Evolutionary conservation across 30 jellyfish, hydroid and myxozoan species (phyloP).

Genomic region (Turritopsis rubra): DNA sequence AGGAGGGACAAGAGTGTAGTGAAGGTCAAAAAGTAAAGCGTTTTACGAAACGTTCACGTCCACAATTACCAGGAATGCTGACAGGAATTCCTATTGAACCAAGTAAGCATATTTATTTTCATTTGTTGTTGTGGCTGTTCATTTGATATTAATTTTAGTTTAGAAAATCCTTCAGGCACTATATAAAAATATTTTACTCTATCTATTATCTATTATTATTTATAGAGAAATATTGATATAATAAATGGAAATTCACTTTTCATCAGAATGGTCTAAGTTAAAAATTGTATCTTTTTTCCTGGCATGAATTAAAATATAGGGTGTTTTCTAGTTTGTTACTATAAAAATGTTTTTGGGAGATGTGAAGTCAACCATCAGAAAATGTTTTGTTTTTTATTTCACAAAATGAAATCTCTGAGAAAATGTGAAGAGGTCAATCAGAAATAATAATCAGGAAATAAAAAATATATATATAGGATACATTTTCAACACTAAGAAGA

Average conservation of each 20-base stretch:
- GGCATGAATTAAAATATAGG: neutral
- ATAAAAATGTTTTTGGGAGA: neutral
- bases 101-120: neutral
- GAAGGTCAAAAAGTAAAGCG: slow-evolving; percentile 37
- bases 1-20: slow-evolving; percentile 23
- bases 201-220: neutral
- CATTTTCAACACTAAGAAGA: neutral
- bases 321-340: neutral
- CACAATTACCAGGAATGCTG: slow-evolving; percentile 52
- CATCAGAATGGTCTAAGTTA: neutral
- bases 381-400: neutral
- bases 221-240: neutral
- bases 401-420: neutral
- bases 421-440: neutral
- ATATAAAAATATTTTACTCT: neutral
- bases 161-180: neutral
- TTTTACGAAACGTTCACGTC: slow-evolving; percentile 43
- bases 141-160: neutral
- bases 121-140: neutral
- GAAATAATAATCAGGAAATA: neutral
- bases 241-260: neutral
- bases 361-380: neutral
- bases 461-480: no score
- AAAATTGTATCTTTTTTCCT: neutral
- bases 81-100: slow-evolving; percentile 9